Conservation (phyloP, 2,888 invertebrate species). For the Drosophila ustulata region DNA sequence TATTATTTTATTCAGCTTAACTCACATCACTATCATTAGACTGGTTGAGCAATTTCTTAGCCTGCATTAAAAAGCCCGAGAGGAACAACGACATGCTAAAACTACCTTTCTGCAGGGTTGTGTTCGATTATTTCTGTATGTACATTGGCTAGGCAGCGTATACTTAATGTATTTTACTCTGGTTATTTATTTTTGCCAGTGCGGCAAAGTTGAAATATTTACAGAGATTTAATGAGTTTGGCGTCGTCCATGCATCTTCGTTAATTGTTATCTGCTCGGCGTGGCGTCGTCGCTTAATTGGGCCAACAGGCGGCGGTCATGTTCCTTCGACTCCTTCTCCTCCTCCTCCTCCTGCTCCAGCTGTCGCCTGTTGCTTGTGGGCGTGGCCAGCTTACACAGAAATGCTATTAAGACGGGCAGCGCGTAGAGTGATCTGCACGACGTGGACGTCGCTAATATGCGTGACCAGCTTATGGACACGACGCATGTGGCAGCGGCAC, state of each 20-base stretch:
- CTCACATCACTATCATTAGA: constrained; percentile 1
- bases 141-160: constrained; percentile 62
- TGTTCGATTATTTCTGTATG: constrained; percentile 4
- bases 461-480: constrained; percentile 59
- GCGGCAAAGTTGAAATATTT: constrained; percentile 61
- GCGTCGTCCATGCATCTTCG: constrained; percentile 58
- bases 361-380: constrained; percentile 9
- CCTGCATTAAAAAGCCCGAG: constrained; percentile 39
- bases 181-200: neutral
- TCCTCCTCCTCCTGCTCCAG: neutral
- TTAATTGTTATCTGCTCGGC: constrained; percentile 80
- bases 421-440: constrained; percentile 73
- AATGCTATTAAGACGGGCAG: constrained; percentile 80
- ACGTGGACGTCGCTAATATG: constrained; percentile 58
- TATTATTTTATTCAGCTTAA: neutral
- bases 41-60: constrained; percentile 45
- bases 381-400: constrained; percentile 62
- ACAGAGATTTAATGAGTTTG: constrained; percentile 60
- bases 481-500: constrained; percentile 27
- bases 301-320: constrained; percentile 62
- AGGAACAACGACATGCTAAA: constrained; percentile 44
- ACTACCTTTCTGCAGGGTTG: neutral
- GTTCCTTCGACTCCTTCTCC: constrained; percentile 23
- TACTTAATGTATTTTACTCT: constrained; percentile 55
- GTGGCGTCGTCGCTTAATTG: constrained; percentile 65